Evolutionary conservation across 2,888 invertebrate genomes (phyloP).

Genomic region (Carpatolechia fugitivella): DNA sequence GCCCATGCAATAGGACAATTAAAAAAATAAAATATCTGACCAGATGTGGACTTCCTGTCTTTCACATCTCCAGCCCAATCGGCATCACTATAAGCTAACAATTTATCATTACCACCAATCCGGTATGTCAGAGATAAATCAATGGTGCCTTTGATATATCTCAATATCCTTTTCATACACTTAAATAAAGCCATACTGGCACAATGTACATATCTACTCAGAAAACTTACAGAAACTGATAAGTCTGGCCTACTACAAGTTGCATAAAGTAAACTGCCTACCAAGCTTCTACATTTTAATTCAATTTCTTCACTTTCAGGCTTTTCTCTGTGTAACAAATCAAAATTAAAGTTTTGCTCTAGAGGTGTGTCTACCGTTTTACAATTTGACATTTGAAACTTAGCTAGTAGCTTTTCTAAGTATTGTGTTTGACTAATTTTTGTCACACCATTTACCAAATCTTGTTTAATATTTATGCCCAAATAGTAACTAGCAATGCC

Average conservation of each 20-base stretch:
- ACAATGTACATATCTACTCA: no score
- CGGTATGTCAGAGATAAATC: conserved; percentile 22
- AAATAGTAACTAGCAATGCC: conserved; percentile 15
- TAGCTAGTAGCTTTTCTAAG: conserved; percentile 13
- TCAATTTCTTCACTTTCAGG: conserved; percentile 18
- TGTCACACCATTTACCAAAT: conserved; percentile 13
- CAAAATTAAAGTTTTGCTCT: conserved; percentile 25
- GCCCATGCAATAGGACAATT: conserved; percentile 21
- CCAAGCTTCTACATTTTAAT: conserved; percentile 24
- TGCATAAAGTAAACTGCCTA: conserved; percentile 25
- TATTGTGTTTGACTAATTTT: conserved; percentile 16
- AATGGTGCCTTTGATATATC: conserved; percentile 21
- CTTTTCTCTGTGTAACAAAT: no score
- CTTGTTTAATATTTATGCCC: conserved; percentile 18
- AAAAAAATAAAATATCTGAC: conserved; percentile 12
- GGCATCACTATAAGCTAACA: conserved; percentile 28
- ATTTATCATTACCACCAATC: conserved; percentile 14
- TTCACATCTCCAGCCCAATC: no score
- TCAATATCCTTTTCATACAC: conserved; percentile 15
- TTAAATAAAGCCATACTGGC: no score
- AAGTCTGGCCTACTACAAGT: conserved; percentile 25
- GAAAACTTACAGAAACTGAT: no score
- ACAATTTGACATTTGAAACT: conserved; percentile 17
- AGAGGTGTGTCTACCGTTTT: conserved; percentile 17
- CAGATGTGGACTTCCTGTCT: conserved; percentile 14